Evolutionary conservation across 23 tunicate species (phyloP).

Genomic region (Ascidia mentula): DNA sequence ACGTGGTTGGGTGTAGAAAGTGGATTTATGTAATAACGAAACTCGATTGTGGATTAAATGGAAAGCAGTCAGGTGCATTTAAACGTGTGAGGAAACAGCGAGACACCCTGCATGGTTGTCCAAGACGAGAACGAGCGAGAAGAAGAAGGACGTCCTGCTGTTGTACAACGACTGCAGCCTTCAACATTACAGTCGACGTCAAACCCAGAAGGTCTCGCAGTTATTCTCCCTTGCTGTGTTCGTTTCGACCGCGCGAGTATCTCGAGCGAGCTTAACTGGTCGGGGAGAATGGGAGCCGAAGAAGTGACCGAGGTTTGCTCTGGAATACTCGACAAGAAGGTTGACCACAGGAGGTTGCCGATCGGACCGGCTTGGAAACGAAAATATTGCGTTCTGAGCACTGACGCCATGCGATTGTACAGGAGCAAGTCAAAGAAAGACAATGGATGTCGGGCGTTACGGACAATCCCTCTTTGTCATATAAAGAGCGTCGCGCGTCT

Average conservation of each 20-base stretch:
- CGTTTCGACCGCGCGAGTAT: background rate
- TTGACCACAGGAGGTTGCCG: constrained; percentile 25
- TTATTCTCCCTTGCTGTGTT: background rate
- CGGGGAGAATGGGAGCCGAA: constrained; percentile 12
- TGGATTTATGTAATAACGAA: too few species aligned
- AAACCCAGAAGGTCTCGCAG: background rate
- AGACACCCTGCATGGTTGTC: constrained; percentile 5
- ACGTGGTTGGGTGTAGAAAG: too few species aligned
- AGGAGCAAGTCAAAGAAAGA: constrained; percentile 26
- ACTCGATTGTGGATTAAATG: too few species aligned
- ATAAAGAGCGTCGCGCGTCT: constrained; percentile 22
- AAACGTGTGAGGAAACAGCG: too few species aligned
- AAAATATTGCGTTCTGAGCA: constrained; percentile 42
- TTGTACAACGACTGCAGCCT: background rate
- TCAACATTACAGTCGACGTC: background rate
- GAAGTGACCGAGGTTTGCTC: constrained; percentile 27
- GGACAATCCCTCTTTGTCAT: constrained; percentile 56
- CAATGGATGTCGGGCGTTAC: background rate
- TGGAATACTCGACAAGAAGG: constrained; percentile 53
- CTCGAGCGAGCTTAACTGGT: background rate
- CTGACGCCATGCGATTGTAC: constrained; percentile 40
- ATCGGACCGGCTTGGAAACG: constrained; percentile 61
- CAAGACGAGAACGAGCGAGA: background rate
- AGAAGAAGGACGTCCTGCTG: background rate
- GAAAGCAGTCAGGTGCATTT: too few species aligned